Evolutionary conservation across 1,140 invertebrate genomes (phyloP).

Genomic region (Sitophilus oryzae): DNA sequence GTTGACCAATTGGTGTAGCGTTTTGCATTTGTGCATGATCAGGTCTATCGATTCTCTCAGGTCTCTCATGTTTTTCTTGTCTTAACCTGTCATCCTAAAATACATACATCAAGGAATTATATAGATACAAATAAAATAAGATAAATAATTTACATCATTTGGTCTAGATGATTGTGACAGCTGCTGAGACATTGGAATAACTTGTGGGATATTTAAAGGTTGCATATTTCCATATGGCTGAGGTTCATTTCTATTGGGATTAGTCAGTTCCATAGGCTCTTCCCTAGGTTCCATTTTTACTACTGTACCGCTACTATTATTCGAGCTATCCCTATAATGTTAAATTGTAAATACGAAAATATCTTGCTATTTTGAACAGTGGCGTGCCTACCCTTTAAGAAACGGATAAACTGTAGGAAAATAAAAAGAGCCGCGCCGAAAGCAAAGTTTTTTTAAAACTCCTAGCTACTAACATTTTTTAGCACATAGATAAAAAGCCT

Average conservation of each 20-base stretch:
- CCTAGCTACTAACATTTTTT: no score
- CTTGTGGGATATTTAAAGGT: conserved; percentile 45
- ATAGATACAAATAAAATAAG: background rate
- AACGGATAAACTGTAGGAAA: no score
- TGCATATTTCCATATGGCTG: conserved; percentile 40
- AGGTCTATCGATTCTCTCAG: conserved; percentile 46
- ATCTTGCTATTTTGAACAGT: no score
- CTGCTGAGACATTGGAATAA: conserved; percentile 36
- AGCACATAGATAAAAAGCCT: no score
- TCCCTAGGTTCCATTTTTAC: conserved; percentile 55
- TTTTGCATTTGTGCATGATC: conserved; percentile 42
- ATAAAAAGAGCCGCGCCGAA: no score
- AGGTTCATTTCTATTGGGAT: conserved; percentile 39
- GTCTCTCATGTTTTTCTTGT: conserved; percentile 42
- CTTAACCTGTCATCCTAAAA: conserved; percentile 40
- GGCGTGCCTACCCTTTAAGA: no score
- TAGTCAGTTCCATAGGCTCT: conserved; percentile 51
- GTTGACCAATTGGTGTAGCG: conserved; percentile 47
- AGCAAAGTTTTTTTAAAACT: no score
- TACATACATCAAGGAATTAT: conserved; percentile 13
- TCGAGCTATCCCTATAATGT: conserved; percentile 3
- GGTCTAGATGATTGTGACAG: conserved; percentile 36
- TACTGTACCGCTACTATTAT: conserved; percentile 26
- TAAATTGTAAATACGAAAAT: background rate
- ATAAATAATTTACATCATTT: conserved; percentile 6